phyloP scores from a whole-genome alignment of 2,888 invertebrate species.

The Xestia rhomboidea region DNA sequence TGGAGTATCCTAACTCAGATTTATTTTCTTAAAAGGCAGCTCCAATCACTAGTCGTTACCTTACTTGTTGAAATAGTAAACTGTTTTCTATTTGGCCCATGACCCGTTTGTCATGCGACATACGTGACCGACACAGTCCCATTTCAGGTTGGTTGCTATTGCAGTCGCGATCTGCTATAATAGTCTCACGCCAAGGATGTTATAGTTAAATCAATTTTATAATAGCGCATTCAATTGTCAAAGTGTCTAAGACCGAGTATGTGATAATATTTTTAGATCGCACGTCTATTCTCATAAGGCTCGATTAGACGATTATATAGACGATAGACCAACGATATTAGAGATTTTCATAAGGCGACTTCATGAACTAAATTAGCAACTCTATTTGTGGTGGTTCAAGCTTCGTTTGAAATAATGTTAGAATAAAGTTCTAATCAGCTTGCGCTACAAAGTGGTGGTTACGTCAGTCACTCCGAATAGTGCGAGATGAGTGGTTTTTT shows the following conservation, averaged over 20 bases:
- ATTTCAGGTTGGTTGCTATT: neutral
- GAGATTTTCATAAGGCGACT: too few species aligned
- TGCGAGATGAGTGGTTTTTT: too few species aligned
- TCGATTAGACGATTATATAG: too few species aligned
- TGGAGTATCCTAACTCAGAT: neutral
- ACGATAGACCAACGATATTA: too few species aligned
- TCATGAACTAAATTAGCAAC: too few species aligned
- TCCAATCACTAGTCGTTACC: neutral
- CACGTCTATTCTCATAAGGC: neutral
- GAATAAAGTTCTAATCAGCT: too few species aligned
- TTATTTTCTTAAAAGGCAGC: neutral
- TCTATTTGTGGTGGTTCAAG: too few species aligned
- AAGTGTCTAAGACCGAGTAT: neutral
- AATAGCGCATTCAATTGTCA: slow-evolving; percentile 1
- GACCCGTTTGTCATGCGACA: neutral
- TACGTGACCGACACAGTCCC: neutral
- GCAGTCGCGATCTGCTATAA: too few species aligned
- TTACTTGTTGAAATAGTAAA: neutral
- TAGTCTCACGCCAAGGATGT: neutral
- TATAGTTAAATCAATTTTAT: slow-evolving; percentile 7
- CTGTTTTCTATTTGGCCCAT: neutral
- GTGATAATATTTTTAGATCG: neutral
- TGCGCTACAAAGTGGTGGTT: too few species aligned
- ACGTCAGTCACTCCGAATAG: too few species aligned
- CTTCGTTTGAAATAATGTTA: too few species aligned